A percentile compares a stretch with the other conserved stretches of the same genome.
Evolutionary conservation across 2,113 vertebrate genomes (phyloP).

Genomic region (Pygoscelis adeliae): DNA sequence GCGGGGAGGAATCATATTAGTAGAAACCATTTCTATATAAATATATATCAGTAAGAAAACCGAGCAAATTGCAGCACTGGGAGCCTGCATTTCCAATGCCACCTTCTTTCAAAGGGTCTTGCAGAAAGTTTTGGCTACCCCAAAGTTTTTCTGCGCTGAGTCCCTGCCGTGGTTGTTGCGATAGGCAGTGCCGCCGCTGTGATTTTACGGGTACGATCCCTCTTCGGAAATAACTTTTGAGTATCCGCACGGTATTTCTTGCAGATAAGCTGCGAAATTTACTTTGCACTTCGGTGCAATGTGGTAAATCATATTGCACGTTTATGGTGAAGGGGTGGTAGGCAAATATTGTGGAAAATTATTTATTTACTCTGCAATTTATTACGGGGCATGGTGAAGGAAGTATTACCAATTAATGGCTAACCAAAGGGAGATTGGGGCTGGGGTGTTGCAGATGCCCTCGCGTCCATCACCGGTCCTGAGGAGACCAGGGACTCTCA

Average conservation of each 20-base stretch:
- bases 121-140: neutral
- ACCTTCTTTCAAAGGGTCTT: neutral
- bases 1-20: neutral
- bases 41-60: neutral
- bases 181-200: neutral
- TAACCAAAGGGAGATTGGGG: neutral
- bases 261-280: neutral
- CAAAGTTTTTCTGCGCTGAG: neutral
- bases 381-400: neutral
- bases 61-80: neutral
- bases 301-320: neutral
- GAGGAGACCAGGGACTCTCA: neutral
- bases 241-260: neutral
- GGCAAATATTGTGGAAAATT: constrained; percentile 46
- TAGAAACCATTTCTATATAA: neutral
- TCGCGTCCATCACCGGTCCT: fast-evolving
- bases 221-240: neutral
- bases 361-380: constrained; percentile 1
- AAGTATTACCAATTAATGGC: neutral
- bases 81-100: neutral
- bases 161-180: neutral
- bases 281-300: neutral
- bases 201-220: neutral
- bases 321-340: neutral
- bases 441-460: neutral